Evolutionary conservation across 64 coral and sea anemone species (phyloP), one percentile per base, ranked within the genome.

Genomic region (Acropora tenuis): DNA sequence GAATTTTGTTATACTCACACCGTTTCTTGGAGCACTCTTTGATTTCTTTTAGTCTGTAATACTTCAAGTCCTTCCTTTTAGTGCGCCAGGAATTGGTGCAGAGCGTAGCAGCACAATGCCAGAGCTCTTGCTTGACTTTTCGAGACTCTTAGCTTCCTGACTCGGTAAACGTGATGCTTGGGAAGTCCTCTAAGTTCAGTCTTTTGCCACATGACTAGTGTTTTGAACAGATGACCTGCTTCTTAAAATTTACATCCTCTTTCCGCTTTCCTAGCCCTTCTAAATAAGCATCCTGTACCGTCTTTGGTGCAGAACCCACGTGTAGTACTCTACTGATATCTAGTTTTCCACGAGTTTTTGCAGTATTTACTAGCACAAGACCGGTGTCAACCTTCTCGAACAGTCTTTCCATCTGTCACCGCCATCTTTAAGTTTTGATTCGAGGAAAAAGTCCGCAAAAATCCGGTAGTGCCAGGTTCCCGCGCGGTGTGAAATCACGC

Each of bases 211-310:
- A 41, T 75, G 40, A 45, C 93, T 88, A 90, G 74, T 94, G 76
- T 75, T 79, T 94, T 17, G 93, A 94, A 77, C 93, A 94, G 77
- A 94, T 89, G 19, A 93, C 80, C 82, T 94, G 80, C 75, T 85
- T 92, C 77, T 94, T 94, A 40, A 83, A 94, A 47, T 94, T 94
- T 16, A 94, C 43, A 20, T 86, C 92, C 2, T 89, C 73, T 49
- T 78, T 94, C 76, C 77, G 88, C 76, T 41, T 95, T 73, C 93
- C 88, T 4, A 91, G 50, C 8, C 87, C 68, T 11, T 69, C 6
- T 69, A 91, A 95, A 88, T 90, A 91, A 4, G 67, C 93, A 88
- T 76, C 50, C 57, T 90, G 88, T 44, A 82, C 41, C 12, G 12
- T 87, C 49, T 95, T 72, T 55, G 49, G 18, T 10, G 55, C 66